Conservation (phyloP, 2,888 invertebrate genomes). For the Cataglyphis albicans region DNA sequence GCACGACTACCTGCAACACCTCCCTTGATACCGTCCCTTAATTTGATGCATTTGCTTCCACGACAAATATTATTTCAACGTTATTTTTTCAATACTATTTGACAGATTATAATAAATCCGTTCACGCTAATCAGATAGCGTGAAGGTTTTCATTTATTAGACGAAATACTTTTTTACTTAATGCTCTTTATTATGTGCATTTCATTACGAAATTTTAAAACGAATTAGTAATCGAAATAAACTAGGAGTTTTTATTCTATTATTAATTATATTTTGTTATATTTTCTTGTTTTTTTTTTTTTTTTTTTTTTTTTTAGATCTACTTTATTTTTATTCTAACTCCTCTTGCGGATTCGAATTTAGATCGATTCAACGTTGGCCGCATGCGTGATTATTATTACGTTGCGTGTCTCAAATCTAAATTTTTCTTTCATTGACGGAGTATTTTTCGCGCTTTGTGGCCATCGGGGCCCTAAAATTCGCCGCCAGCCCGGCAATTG, state of each 20-base stretch:
- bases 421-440: slow-evolving; percentile 56
- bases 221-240: neutral
- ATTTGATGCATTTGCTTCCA: slow-evolving; percentile 35
- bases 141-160: neutral
- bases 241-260: neutral
- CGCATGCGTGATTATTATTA: slow-evolving; percentile 39
- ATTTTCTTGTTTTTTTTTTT: neutral
- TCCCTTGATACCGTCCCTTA: slow-evolving; percentile 40
- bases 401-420: slow-evolving; percentile 55
- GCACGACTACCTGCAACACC: slow-evolving; percentile 34
- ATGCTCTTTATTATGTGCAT: neutral
- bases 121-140: slow-evolving; percentile 4
- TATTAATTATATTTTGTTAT: neutral
- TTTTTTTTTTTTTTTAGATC: neutral
- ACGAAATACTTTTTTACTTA: neutral
- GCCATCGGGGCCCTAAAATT: slow-evolving; percentile 60
- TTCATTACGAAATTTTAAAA: neutral
- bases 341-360: neutral
- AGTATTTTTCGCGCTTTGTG: slow-evolving; percentile 55
- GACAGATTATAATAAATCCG: slow-evolving; percentile 11
- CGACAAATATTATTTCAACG: slow-evolving; percentile 44
- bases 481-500: slow-evolving; percentile 55
- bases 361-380: neutral
- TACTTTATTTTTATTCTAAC: neutral
- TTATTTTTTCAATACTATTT: slow-evolving; percentile 22